Conservation (phyloP, 2,113 vertebrate genomes). For the Neomonachus schauinslandi region DNA sequence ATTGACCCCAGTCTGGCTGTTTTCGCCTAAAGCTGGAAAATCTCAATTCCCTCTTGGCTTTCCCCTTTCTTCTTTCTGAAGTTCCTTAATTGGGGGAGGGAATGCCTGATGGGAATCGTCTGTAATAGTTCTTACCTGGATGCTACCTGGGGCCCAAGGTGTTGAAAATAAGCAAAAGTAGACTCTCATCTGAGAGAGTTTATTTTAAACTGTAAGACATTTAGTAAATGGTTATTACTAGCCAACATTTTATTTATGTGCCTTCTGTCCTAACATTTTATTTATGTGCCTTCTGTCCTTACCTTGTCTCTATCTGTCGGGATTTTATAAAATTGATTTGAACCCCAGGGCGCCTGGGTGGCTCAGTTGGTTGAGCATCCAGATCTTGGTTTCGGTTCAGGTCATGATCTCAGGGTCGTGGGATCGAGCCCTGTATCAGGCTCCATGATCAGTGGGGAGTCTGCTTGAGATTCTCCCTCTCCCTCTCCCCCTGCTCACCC, state of each 20-base stretch:
- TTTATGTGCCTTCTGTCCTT: not conserved
- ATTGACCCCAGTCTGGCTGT: slow-evolving; percentile 74
- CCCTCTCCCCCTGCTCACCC: not conserved
- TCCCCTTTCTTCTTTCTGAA: slow-evolving; percentile 34
- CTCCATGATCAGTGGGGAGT: not conserved
- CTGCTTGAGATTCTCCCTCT: not conserved
- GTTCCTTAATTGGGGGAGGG: slow-evolving; percentile 28
- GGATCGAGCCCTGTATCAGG: not conserved
- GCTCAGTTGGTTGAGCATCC: not conserved
- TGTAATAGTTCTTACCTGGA: not conserved
- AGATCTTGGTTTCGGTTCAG: not conserved
- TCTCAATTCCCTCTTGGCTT: slow-evolving; percentile 64
- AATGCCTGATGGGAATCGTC: not conserved
- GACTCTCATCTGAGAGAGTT: not conserved
- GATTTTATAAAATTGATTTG: not conserved
- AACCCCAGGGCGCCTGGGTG: not conserved
- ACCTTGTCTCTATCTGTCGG: not conserved
- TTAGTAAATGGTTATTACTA: not conserved
- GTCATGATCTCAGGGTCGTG: not conserved
- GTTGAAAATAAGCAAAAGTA: not conserved
- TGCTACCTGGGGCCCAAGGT: not conserved
- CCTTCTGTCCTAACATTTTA: not conserved
- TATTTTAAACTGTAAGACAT: not conserved
- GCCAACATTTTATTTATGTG: not conserved
- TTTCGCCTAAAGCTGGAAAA: slow-evolving; percentile 66